Base-by-base conservation (phyloP, 92 coral and sea anemone species). In the Umimayanthus chanpuru region DNA sequence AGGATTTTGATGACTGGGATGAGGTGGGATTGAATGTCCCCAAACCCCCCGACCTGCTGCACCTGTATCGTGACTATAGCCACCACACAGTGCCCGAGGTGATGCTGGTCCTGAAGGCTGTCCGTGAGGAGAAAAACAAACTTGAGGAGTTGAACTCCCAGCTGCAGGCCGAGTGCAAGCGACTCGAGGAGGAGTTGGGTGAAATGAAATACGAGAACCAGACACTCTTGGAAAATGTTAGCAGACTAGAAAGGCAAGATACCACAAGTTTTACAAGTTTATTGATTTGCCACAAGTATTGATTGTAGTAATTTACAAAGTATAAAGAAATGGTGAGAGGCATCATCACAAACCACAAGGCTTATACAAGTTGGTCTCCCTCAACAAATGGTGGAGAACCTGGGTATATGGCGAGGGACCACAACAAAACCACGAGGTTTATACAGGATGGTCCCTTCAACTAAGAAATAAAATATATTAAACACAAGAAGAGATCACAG, bases 1-100 rank as follows among this genome's bases (percentile, higher is more conserved):
- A 97, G 99, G 99, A 97, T 85, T 97, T 95, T 85, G 99, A 97
- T 87, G 98, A 97, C 91, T 97, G 99, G 99, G 99, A 97, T 82
- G 99, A 97, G 70, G 99, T 97, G 64, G 99, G 99, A 39, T 88
- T 97, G 23, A 97, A 97, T 86, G 95, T 96, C 74, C 90, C 99
- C 5, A 93, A 97, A 85, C 99, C 99, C 29, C 99, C 99, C 7
- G 94, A 92, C 77, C 70, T 97, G 66, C 92, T 97, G 38, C 99
- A 96, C 74, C 94, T 97, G 3, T 97, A 97, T 67, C 92, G 99
- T 77, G 99, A 97, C 92, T 97, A 93, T 68, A 94, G 95, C 18
- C 98, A 97, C 71, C 99, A 97, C 76, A 96, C 97, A 21, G 92
- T 97, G 36, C 99, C 99, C 43, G 94, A 94, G 72, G 94, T 96